Evolutionary conservation across 1,140 invertebrate genomes (phyloP), one percentile per base, ranked within the genome.

Genomic region (Geopemphigus sp.): DNA sequence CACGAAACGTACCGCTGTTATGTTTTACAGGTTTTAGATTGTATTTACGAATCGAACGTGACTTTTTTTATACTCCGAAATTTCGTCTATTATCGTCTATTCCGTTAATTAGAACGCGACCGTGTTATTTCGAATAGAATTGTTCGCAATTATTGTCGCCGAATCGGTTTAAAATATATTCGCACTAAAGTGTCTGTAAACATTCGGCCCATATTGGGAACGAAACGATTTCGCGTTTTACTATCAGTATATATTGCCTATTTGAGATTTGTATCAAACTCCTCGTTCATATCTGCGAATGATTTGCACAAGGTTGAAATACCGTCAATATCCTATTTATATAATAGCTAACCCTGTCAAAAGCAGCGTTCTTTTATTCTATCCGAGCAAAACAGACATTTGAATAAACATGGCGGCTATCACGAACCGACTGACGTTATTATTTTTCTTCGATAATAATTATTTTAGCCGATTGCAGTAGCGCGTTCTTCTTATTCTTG

Each of bases 251-350:
- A 39, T 59, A 57, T 19, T 73, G 47, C 54, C 54, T 73, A 56
- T 73, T 45, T 50, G 32, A 45, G 32, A 76, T 76, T 59, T 57
- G 57, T 76, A 72, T 54, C 29, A 29, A 72, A 29, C 22, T 50
- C 66, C 2, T 50, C 39, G 6, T 15, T 50, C n/a, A n/a, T n/a
- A 50, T 29, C 47, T 72, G 68, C 24, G 6, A 39, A 61, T 29
- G 57, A 59, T 78, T 78, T 63, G 57, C 24, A 47, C 22, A 32
- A 39, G n/a, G 57, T 19, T 54, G 53, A 72, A 72, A 72, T 72
- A 72, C 24, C 54, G 57, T 78, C 57, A 59, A 78, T 63, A 78
- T 76, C 32, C 22, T 50, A 78, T 47, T 76, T 78, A 63, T 78
- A 47, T 78, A 63, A 63, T 22, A 47, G 57, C 39, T 61, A 59